Conservation (phyloP, 1,140 invertebrate genomes). For the Ectropis grisescens region DNA sequence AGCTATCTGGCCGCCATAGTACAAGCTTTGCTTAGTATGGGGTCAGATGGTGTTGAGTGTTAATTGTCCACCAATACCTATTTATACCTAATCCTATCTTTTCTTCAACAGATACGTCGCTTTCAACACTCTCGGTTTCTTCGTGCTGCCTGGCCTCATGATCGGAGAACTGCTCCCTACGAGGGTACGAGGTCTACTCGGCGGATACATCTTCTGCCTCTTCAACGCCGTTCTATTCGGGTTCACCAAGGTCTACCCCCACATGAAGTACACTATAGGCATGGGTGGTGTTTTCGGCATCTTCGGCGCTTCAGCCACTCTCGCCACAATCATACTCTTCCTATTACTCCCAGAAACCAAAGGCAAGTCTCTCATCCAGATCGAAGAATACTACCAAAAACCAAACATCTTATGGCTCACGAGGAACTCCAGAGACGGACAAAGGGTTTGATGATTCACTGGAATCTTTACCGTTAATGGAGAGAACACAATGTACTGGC, state of each 20-base stretch:
- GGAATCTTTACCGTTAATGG: too few species aligned
- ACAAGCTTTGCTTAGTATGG: too few species aligned
- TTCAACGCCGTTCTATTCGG: conserved; percentile 78
- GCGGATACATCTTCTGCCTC: conserved; percentile 78
- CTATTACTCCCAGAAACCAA: conserved; percentile 87
- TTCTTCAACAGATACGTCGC: conserved; percentile 78
- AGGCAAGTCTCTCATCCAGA: conserved; percentile 81
- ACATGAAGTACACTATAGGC: conserved; percentile 71
- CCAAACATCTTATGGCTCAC: conserved; percentile 75
- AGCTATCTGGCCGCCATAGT: too few species aligned
- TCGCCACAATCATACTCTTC: conserved; percentile 78
- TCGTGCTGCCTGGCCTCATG: conserved; percentile 79
- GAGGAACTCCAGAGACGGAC: conserved; percentile 34
- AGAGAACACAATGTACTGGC: too few species aligned
- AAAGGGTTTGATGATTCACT: conserved; percentile 43
- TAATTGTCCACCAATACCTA: too few species aligned
- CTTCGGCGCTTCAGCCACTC: conserved; percentile 77
- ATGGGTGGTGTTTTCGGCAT: conserved; percentile 75
- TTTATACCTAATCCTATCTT: too few species aligned
- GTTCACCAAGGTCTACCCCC: conserved; percentile 80
- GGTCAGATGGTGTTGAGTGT: too few species aligned
- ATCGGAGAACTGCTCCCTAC: conserved; percentile 79
- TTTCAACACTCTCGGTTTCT: conserved; percentile 79
- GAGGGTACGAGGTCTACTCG: conserved; percentile 74
- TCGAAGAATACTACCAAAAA: conserved; percentile 82